phyloP scores from a whole-genome alignment of 2,113 vertebrate genomes.

The Petrocephalus microphthalmus region DNA sequence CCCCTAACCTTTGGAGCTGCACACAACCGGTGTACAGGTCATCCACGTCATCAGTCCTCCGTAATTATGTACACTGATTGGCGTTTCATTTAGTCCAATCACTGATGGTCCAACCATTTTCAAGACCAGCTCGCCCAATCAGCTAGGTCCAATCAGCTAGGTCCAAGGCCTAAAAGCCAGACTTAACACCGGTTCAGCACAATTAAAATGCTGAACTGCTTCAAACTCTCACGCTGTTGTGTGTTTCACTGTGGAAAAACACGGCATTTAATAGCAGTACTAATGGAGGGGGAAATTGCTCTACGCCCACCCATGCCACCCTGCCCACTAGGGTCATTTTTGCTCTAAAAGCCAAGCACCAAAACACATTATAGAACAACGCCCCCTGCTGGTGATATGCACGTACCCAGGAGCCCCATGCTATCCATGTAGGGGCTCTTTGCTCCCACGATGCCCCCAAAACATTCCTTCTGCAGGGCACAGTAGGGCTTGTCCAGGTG shows the following conservation, averaged over 20 bases:
- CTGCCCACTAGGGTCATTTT: not conserved
- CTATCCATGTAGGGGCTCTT: slow-evolving; percentile 91
- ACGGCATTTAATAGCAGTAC: not conserved
- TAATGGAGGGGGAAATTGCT: not conserved
- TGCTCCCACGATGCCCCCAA: slow-evolving; percentile 92
- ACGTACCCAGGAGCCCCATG: slow-evolving; percentile 77
- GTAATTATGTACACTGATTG: not conserved
- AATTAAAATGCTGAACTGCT: not conserved
- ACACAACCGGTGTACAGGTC: not conserved
- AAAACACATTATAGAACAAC: not conserved
- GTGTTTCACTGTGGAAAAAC: not conserved
- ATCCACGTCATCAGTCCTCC: not conserved
- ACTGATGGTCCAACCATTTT: not conserved
- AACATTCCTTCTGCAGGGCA: slow-evolving; percentile 94
- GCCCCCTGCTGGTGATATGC: not conserved
- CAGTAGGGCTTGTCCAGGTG: slow-evolving; percentile 93
- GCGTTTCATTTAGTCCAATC: not conserved
- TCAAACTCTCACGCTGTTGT: not conserved
- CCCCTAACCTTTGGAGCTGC: not conserved
- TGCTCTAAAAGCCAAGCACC: not conserved
- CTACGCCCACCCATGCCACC: not conserved
- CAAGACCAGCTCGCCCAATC: not conserved
- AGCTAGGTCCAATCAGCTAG: not conserved
- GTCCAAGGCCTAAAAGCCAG: not conserved
- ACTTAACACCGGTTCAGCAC: not conserved